These are phyloP conservation scores for Amblyraja radiata DNA, from an alignment of 2,797 vertebrate genomes.

Conservation along the genomic window DNA sequence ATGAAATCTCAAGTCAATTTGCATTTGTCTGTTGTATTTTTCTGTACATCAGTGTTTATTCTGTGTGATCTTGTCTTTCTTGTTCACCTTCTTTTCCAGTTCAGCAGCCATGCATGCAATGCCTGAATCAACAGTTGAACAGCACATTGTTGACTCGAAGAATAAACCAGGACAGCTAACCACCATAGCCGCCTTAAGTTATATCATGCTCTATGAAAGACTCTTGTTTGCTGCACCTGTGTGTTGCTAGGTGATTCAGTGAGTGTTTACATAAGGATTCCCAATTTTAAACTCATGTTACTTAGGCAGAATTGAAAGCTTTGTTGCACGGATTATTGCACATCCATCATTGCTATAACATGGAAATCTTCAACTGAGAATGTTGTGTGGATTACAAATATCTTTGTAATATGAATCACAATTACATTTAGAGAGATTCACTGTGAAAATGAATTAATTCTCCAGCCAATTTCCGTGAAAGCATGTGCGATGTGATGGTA, in stretches of 20 bases:
- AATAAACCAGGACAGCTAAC: not conserved
- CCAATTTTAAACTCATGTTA: conserved; percentile 10
- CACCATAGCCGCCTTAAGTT: conserved; percentile 6
- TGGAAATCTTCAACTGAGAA: not conserved
- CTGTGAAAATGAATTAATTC: not conserved
- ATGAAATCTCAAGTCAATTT: not conserved
- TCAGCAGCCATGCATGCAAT: not conserved
- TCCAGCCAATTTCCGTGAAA: not conserved
- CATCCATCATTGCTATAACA: not conserved
- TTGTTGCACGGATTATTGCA: not conserved
- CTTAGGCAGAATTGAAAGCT: not conserved
- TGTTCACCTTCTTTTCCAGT: conserved; percentile 17
- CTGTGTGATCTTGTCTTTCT: conserved; percentile 3
- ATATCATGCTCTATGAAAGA: not conserved
- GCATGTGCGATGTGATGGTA: too few relatives aligned
- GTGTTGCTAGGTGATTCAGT: conserved; percentile 24
- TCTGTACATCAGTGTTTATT: not conserved
- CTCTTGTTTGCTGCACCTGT: conserved; percentile 26
- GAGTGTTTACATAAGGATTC: conserved; percentile 12
- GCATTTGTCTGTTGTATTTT: not conserved
- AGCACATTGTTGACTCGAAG: conserved; percentile 24
- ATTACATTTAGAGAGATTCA: not conserved
- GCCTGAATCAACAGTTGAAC: not conserved
- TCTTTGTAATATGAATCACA: not conserved
- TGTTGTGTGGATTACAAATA: not conserved